Conservation (phyloP, 2,113 vertebrate species). For the Rhinolophus sinicus region DNA sequence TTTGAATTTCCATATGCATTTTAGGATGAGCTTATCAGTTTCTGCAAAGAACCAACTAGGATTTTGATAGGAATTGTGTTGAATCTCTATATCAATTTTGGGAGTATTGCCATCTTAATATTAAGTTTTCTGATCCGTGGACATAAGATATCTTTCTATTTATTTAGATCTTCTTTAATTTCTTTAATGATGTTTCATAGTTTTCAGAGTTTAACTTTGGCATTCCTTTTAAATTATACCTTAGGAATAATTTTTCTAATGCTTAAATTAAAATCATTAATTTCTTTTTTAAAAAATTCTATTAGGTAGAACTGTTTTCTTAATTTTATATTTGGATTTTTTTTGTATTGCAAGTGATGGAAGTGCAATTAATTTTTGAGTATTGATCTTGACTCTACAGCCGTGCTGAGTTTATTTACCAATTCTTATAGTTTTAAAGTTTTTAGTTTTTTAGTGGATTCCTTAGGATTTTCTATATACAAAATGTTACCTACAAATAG, state of each 20-base stretch:
- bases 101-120: not conserved
- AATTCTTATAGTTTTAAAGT: not conserved
- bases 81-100: not conserved
- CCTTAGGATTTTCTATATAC: not conserved
- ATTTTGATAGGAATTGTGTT: not conserved
- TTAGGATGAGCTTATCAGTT: not conserved
- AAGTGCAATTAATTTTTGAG: not conserved
- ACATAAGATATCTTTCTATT: not conserved
- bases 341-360: not conserved
- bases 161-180: not conserved
- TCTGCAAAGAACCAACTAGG: not conserved
- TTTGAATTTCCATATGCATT: not conserved
- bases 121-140: not conserved
- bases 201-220: not conserved
- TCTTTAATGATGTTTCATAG: not conserved
- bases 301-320: not conserved
- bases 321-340: not conserved
- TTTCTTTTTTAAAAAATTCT: not conserved
- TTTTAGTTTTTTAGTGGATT: not conserved
- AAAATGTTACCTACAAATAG: not conserved
- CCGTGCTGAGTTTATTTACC: not conserved
- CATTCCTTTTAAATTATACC: not conserved
- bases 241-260: not conserved
- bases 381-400: not conserved
- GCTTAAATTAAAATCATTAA: not conserved